Conservation (phyloP, 2,113 vertebrate species). For the Cottus gobio region DNA sequence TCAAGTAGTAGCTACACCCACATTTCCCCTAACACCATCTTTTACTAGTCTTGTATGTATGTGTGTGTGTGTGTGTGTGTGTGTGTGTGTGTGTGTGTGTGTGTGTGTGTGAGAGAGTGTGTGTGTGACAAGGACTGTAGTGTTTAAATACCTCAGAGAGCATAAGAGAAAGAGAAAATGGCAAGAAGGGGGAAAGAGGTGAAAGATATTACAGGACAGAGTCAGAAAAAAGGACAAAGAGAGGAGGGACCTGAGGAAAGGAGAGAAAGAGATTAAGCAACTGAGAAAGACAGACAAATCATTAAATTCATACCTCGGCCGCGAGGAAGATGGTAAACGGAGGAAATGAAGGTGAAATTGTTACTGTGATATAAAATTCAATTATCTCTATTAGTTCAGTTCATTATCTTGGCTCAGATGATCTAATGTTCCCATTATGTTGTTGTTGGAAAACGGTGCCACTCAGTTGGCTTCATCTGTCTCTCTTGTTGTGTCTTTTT, state of each 20-base stretch:
- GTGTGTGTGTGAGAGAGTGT: neutral
- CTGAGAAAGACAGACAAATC: constrained; percentile 53
- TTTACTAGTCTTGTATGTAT: neutral
- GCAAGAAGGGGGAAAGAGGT: neutral
- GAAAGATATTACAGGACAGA: constrained; percentile 20
- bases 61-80: neutral
- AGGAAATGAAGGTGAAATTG: constrained; percentile 59
- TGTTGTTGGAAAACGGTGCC: neutral
- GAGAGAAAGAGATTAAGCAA: constrained; percentile 39
- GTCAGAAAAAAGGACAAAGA: constrained; percentile 32
- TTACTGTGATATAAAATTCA: constrained; percentile 61
- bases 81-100: neutral
- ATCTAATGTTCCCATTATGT: constrained; percentile 40
- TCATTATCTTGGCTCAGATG: constrained; percentile 58
- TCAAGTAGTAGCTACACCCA: neutral
- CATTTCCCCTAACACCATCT: neutral
- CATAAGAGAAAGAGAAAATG: neutral
- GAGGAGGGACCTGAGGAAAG: constrained; percentile 18
- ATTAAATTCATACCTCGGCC: constrained; percentile 51
- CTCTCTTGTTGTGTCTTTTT: neutral
- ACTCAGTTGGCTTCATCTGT: constrained; percentile 13
- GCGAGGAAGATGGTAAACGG: constrained; percentile 47
- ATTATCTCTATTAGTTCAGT: constrained; percentile 63
- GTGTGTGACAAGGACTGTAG: neutral
- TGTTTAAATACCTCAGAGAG: constrained; percentile 10